Conservation (phyloP, 2,797 vertebrate genomes). For the Adrianichthys oophorus region DNA sequence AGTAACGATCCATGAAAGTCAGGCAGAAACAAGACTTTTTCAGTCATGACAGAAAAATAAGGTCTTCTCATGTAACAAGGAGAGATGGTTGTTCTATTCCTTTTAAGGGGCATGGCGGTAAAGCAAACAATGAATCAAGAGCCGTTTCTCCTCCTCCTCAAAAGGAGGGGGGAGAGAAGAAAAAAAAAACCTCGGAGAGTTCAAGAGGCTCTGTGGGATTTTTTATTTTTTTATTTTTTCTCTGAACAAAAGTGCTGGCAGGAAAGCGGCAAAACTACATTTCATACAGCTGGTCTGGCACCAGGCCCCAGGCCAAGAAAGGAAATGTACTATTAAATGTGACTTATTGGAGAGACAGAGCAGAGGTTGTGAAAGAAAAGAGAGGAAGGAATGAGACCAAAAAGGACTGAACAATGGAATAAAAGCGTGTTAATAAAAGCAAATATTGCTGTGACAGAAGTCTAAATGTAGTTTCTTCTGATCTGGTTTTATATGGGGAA, state of each 20-base stretch:
- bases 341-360: constrained; percentile 75
- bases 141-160: constrained; percentile 70
- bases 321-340: constrained; percentile 81
- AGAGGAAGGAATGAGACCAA: constrained; percentile 36
- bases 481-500: constrained; percentile 7
- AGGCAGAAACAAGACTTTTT: constrained; percentile 64
- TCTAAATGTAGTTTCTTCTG: constrained; percentile 20
- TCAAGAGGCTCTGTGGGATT: constrained; percentile 77
- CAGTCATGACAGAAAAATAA: constrained; percentile 63
- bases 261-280: constrained; percentile 75
- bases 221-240: constrained; percentile 75
- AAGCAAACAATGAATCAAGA: constrained; percentile 77
- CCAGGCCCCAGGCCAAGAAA: constrained; percentile 78
- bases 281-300: constrained; percentile 80
- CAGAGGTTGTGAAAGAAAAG: constrained; percentile 64
- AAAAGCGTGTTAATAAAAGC: constrained; percentile 65
- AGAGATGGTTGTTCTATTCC: constrained; percentile 65
- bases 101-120: constrained; percentile 73
- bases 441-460: constrained; percentile 41
- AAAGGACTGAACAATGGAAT: constrained; percentile 25
- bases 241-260: constrained; percentile 78
- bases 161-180: constrained; percentile 29
- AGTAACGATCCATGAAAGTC: constrained; percentile 67
- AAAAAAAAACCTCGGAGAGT: constrained; percentile 70
- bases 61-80: constrained; percentile 67